A percentile compares a stretch with the other conserved stretches of the same genome.
Evolutionary conservation across 1,140 invertebrate species (phyloP).

Genomic region (Anastatus disparis): DNA sequence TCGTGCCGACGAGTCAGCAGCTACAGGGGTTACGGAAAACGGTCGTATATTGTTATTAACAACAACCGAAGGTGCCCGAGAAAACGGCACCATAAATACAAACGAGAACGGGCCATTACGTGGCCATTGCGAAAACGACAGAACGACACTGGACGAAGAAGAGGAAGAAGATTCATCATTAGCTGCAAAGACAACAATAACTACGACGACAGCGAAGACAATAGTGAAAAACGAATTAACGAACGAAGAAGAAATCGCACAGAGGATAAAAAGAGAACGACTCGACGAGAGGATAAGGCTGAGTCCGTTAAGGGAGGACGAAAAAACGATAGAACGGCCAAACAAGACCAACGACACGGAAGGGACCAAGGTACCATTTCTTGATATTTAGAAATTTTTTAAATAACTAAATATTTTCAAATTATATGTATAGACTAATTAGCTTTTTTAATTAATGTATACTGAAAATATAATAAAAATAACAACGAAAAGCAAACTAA

Average conservation of each 20-base stretch:
- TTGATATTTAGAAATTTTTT: background rate
- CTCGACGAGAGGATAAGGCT: slow-evolving; percentile 31
- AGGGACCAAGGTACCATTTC: slow-evolving; percentile 58
- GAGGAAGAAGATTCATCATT: slow-evolving; percentile 45
- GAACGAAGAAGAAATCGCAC: background rate
- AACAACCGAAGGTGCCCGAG: slow-evolving; percentile 45
- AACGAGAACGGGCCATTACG: slow-evolving; percentile 34
- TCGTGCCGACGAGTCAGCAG: slow-evolving; percentile 57
- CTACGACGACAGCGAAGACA: too few relatives aligned
- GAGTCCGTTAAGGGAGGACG: slow-evolving; percentile 20
- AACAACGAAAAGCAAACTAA: too few relatives aligned
- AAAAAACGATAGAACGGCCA: background rate
- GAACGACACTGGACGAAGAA: slow-evolving; percentile 45
- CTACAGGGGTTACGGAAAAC: slow-evolving; percentile 63
- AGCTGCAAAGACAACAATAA: too few relatives aligned
- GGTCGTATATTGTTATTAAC: too few relatives aligned
- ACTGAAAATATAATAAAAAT: too few relatives aligned
- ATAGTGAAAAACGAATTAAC: too few relatives aligned
- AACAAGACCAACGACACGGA: slow-evolving; percentile 49
- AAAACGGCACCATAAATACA: slow-evolving; percentile 41
- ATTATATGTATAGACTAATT: too few relatives aligned
- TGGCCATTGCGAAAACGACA: slow-evolving; percentile 38
- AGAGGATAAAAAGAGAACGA: slow-evolving; percentile 21
- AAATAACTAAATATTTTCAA: too few relatives aligned
- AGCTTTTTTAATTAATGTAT: too few relatives aligned